phyloP scores from a whole-genome alignment of 2,888 invertebrate genomes.

The Cosmia trapezina region DNA sequence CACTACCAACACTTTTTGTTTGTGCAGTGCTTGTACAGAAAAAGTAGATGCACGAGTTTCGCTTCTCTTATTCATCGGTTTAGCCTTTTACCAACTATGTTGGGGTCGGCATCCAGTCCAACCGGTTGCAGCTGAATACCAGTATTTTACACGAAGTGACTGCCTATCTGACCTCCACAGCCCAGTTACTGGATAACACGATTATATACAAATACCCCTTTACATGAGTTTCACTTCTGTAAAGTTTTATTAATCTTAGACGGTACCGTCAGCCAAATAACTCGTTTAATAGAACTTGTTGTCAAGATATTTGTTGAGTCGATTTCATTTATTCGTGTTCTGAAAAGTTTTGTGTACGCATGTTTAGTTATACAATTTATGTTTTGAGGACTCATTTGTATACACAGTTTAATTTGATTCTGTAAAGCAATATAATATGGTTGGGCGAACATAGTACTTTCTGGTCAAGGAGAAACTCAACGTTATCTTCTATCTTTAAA shows the following conservation, averaged over 20 bases:
- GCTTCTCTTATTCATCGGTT: too few relatives aligned
- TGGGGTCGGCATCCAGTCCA: not conserved
- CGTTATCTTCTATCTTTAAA: not conserved
- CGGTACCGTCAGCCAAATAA: conserved; percentile 56
- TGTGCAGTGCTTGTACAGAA: not conserved
- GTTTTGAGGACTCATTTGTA: not conserved
- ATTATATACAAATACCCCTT: not conserved
- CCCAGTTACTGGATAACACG: not conserved
- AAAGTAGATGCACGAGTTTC: not conserved
- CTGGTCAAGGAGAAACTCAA: too few relatives aligned
- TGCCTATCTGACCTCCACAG: not conserved
- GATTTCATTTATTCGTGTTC: conserved; percentile 48
- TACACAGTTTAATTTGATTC: conserved; percentile 1
- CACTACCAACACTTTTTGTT: too few relatives aligned
- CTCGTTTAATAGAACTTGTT: conserved; percentile 58
- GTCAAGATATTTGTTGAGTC: conserved; percentile 54
- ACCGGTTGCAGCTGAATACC: not conserved
- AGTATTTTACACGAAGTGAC: not conserved
- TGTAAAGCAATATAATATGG: not conserved
- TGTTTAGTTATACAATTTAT: conserved; percentile 33
- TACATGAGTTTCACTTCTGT: conserved; percentile 10
- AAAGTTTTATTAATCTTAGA: conserved; percentile 10
- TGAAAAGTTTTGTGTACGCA: conserved; percentile 36
- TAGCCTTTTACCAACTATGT: not conserved
- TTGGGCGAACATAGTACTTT: not conserved